phyloP scores from a whole-genome alignment of 2,113 vertebrate species.

The Electrona antarctica region DNA sequence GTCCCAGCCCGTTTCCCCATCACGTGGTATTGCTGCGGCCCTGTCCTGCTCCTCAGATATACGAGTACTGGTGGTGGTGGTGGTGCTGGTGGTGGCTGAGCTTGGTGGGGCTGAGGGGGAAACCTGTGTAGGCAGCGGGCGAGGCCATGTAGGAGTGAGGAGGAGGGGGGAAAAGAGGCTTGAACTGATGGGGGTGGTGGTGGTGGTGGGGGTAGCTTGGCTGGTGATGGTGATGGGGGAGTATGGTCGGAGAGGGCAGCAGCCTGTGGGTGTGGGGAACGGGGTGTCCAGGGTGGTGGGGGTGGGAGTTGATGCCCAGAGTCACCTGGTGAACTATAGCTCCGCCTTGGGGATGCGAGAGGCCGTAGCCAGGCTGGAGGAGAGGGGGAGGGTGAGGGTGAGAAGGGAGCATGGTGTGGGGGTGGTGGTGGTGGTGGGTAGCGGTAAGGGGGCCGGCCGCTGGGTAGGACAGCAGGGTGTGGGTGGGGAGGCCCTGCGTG shows the following conservation, averaged over 20 bases:
- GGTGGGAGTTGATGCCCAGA: constrained; percentile 85
- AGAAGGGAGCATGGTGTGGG: constrained; percentile 81
- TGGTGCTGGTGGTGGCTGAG: constrained; percentile 81
- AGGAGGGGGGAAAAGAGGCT: constrained; percentile 81
- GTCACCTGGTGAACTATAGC: constrained; percentile 90
- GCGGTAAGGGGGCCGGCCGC: constrained; percentile 66
- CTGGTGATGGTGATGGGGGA: constrained; percentile 63
- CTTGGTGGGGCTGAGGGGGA: constrained; percentile 95
- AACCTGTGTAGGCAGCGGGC: constrained; percentile 89
- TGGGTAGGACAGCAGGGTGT: constrained; percentile 86
- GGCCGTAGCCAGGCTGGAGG: constrained; percentile 86
- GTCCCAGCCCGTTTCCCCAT: constrained; percentile 52
- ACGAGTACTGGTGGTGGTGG: constrained; percentile 89
- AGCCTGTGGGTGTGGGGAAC: constrained; percentile 73
- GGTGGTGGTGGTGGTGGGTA: constrained; percentile 77
- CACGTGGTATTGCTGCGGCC: constrained; percentile 45
- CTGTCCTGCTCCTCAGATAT: constrained; percentile 84
- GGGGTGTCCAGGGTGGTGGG: constrained; percentile 66
- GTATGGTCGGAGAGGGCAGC: constrained; percentile 81
- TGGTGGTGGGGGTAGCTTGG: constrained; percentile 40
- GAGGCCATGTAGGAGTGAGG: constrained; percentile 92
- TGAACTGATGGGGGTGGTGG: constrained; percentile 79
- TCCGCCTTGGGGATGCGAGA: constrained; percentile 80
- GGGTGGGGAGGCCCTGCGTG: constrained; percentile 80
- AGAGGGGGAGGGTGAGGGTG: constrained; percentile 87